These are phyloP conservation scores for Zosterops hypoxanthus DNA, from an alignment of 2,113 vertebrate species.

Conservation along the genomic window DNA sequence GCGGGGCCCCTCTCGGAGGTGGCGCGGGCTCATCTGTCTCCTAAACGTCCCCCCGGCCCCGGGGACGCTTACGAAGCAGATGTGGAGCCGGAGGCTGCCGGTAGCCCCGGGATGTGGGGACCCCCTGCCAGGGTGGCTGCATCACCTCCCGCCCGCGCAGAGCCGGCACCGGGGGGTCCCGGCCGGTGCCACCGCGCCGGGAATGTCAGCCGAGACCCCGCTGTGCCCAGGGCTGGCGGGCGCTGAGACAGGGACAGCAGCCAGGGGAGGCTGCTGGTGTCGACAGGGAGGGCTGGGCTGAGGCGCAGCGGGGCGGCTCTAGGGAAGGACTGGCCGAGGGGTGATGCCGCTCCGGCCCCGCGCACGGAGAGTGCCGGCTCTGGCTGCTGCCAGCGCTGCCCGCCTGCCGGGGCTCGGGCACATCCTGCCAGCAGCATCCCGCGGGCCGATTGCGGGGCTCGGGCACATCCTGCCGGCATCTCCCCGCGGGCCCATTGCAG, in stretches of 20 bases:
- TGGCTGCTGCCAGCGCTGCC: not conserved
- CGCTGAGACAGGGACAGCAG: not conserved
- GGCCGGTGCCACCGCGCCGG: not conserved
- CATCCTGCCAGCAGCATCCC: not conserved
- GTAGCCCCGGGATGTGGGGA: not conserved
- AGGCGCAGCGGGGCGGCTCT: accelerated
- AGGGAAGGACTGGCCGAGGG: not conserved
- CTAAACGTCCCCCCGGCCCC: conserved; percentile 22
- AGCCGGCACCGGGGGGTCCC: not conserved
- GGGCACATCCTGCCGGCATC: not conserved
- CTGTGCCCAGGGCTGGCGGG: not conserved
- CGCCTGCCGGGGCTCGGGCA: not conserved
- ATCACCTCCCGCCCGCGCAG: not conserved
- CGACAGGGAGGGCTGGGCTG: not conserved
- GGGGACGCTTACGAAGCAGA: conserved; percentile 56
- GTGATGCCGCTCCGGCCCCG: accelerated
- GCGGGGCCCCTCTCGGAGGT: not conserved
- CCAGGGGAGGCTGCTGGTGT: not conserved
- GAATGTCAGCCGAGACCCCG: not conserved
- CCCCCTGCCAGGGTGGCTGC: not conserved
- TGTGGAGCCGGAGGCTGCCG: not conserved
- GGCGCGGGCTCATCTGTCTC: conserved; percentile 34
- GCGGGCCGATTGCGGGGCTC: not conserved
- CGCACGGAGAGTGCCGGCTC: not conserved
- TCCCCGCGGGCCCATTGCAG: not conserved